Conservation (phyloP, 2,888 invertebrate genomes). For the Trachelus troglodyta region DNA sequence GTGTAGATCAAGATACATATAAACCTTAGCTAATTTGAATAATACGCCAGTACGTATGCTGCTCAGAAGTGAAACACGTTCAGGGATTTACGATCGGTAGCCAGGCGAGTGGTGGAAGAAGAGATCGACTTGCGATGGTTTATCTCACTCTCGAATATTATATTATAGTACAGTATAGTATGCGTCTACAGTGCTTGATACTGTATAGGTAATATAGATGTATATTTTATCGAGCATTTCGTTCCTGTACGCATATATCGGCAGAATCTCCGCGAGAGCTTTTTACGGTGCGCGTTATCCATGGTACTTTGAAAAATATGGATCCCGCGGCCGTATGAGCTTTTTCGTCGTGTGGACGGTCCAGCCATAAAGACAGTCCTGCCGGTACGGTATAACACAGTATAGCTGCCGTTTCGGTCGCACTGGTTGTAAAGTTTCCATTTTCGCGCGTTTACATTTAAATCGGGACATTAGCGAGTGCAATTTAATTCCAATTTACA, state of each 20-base stretch:
- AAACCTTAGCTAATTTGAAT: background rate
- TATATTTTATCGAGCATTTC: background rate
- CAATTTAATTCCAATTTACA: conserved; percentile 54
- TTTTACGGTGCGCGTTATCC: background rate
- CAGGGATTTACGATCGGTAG: background rate
- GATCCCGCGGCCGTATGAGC: background rate
- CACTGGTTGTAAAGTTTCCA: conserved; percentile 35
- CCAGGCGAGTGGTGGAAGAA: background rate
- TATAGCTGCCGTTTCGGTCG: background rate
- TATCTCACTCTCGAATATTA: background rate
- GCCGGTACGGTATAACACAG: background rate
- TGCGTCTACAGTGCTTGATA: background rate
- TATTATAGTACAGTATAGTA: background rate
- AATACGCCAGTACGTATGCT: conserved; percentile 17
- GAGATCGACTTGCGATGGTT: background rate
- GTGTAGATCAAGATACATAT: background rate
- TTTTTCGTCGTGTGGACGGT: background rate
- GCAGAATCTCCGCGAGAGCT: background rate
- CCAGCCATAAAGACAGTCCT: background rate
- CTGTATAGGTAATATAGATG: background rate
- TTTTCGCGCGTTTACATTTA: conserved; percentile 51
- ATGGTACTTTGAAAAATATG: background rate
- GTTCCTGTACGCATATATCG: background rate
- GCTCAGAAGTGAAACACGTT: conserved; percentile 8
- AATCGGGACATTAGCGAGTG: conserved; percentile 51